Base-by-base conservation (phyloP, 1,140 invertebrate genomes). In the Drosophila santomea region DNA sequence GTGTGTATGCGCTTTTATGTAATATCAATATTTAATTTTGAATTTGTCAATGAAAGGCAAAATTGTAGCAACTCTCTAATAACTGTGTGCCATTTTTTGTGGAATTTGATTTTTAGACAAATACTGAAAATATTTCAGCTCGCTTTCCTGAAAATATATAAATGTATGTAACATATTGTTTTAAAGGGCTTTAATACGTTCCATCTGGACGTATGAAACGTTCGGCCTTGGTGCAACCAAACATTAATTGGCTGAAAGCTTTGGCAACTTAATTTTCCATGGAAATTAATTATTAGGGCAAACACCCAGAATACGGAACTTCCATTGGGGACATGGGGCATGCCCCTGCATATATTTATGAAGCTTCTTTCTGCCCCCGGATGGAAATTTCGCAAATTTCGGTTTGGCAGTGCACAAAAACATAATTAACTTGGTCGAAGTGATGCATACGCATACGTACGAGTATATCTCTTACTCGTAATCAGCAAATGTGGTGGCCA, bases 21-120 rank as follows among this genome's bases (percentile, higher is more conserved):
- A 79, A 71, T 47, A 83, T 83, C 73, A 83, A 83, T 83, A 83
- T 83, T 83, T 83, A 71, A 83, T 75, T 71, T 73, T 38, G 57
- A 60, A 67, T 75, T 79, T 75, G 74, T 83, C 80, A 75, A 71
- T 71, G 68, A 36, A 55, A 15, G 39, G 56, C 48, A 44, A 15
- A 55, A 54, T 62, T 32, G 44, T 20, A 61, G 36, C 52, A 38
- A 15, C 43, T 52, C 11, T 66, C 25, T 69, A 83, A 83, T 57
- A 79, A 69, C 59, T 74, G 41, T 55, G 28, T 28, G 52, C 20
- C 66, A 41, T 52, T 63, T 75, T 75, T 67, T 48, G 52, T 41
- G 41, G 28, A 6, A 50, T 74, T 66, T 56, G 38, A 25, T 57
- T 55, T 68, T 62, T 54, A 35, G 17, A 32, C 67, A 83, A 83